Base-by-base conservation (phyloP, 2,888 invertebrate genomes). In the Arenicola marina region DNA sequence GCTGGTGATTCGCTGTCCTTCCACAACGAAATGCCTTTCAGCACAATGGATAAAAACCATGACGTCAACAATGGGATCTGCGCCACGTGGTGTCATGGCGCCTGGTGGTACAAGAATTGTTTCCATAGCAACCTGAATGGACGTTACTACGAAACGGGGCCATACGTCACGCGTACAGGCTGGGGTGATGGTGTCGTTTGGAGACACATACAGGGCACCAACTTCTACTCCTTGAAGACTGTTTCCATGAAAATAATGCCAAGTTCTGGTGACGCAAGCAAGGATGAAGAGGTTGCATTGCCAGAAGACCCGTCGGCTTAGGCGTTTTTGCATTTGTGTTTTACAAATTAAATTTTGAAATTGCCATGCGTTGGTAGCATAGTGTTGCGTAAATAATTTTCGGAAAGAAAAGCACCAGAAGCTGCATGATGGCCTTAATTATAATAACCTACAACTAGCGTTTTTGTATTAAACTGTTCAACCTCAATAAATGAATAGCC, bases 51-150 rank as follows among this genome's bases (percentile, higher is more conserved):
- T 33, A 45, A 31, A 45, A 63, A 48, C 38, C 28, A 63, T 28
- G 63, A 63, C 28, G 4, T 29, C 26, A 59, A 59, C n/a, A 53
- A 57, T 18, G 61, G 63, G 18, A 48, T 60, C 4, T 63, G 63
- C 31, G 63, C 63, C 21, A 55, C 46, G 24, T 59, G 56, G 59
- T 59, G 56, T 31, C 60, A 63, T 24, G 63, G 63, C 2, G 63
- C 56, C 1, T 63, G 59, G 59, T 63, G 63, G 63, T 63, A 63
- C 51, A 53, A 38, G 11, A 60, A 60, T 51, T 63, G 63, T 33
- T 55, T 34, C 26, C 34, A 34, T 4, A 21, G 21, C 38, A 55
- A 55, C 38, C 56, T 55, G 4, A 55, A 55, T 24, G 56, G 56
- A 7, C 56, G 56, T n/a, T 55, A 55, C 24, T 55, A 55, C 38